These are phyloP conservation scores for Molossus molossus DNA, from an alignment of 2,797 vertebrate species.

Conservation along the genomic window DNA sequence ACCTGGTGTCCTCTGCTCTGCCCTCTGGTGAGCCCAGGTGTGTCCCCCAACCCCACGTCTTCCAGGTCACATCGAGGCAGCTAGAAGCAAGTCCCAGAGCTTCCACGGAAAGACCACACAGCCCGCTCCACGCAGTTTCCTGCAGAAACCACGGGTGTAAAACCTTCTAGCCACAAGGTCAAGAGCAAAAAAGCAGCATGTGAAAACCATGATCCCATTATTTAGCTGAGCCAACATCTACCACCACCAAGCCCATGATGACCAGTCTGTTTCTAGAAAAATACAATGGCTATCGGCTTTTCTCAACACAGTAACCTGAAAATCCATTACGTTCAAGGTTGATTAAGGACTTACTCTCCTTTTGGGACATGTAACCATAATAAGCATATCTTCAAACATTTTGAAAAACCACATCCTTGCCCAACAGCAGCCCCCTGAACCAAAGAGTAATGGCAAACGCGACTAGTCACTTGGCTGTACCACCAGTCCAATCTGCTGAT, in stretches of 20 bases:
- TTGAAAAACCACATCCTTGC: background rate
- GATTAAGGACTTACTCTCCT: background rate
- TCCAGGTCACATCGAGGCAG: background rate
- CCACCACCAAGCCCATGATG: accelerated
- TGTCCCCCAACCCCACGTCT: background rate
- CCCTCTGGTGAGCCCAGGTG: background rate
- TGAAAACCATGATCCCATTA: background rate
- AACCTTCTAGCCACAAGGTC: background rate
- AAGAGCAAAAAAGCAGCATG: background rate
- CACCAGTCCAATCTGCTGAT: background rate
- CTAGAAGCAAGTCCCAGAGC: background rate
- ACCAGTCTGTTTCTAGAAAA: background rate
- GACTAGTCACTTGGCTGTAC: background rate
- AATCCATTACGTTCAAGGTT: background rate
- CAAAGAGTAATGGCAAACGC: background rate
- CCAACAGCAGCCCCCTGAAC: background rate
- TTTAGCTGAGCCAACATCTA: background rate
- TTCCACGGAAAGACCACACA: background rate
- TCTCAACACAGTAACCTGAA: background rate
- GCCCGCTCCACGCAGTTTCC: background rate
- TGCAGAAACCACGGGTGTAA: background rate
- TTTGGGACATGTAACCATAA: background rate
- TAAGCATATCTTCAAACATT: background rate
- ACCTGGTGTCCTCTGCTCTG: background rate
- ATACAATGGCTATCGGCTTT: background rate